Conservation (phyloP, 2,113 vertebrate species). For the Pollachius pollachius region DNA sequence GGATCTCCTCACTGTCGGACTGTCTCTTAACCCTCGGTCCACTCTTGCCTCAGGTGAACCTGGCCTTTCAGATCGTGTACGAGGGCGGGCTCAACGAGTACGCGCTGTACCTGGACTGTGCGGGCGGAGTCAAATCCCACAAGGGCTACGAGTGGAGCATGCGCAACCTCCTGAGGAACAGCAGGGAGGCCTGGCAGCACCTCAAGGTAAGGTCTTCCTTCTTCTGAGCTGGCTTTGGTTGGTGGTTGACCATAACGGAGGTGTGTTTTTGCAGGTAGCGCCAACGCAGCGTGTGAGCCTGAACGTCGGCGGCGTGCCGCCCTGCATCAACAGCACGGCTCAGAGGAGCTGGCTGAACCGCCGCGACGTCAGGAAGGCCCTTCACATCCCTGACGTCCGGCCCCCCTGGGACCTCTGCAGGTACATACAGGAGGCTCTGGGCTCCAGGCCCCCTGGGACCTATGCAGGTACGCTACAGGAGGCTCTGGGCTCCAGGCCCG, state of each 20-base stretch:
- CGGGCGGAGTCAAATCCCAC: conserved; percentile 39
- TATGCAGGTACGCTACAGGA: no score
- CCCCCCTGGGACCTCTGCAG: conserved; percentile 76
- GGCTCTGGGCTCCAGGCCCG: no score
- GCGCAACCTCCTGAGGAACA: conserved; percentile 66
- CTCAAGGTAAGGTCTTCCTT: conserved; percentile 31
- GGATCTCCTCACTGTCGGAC: neutral
- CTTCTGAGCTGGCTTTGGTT: no score
- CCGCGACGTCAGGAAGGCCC: conserved; percentile 71
- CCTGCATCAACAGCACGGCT: conserved; percentile 74
- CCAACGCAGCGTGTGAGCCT: neutral
- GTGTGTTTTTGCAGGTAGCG: conserved; percentile 29
- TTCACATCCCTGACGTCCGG: conserved; percentile 70
- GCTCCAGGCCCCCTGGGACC: no score
- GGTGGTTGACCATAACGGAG: no score
- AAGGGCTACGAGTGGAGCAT: conserved; percentile 58
- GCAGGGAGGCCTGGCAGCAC: conserved; percentile 35
- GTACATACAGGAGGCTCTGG: conserved; percentile 31
- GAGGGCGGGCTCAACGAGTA: conserved; percentile 71
- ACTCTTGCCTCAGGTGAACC: conserved; percentile 45
- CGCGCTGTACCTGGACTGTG: conserved; percentile 74
- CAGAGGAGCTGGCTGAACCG: conserved; percentile 73
- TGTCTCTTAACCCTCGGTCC: neutral
- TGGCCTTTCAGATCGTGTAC: conserved; percentile 66
- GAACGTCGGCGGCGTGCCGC: conserved; percentile 52